Percentiles rank a stretch among this genome's conserved stretches.
These are phyloP conservation scores for Gallinago media DNA, from an alignment of 2,113 vertebrate genomes.

Conservation along the genomic window DNA sequence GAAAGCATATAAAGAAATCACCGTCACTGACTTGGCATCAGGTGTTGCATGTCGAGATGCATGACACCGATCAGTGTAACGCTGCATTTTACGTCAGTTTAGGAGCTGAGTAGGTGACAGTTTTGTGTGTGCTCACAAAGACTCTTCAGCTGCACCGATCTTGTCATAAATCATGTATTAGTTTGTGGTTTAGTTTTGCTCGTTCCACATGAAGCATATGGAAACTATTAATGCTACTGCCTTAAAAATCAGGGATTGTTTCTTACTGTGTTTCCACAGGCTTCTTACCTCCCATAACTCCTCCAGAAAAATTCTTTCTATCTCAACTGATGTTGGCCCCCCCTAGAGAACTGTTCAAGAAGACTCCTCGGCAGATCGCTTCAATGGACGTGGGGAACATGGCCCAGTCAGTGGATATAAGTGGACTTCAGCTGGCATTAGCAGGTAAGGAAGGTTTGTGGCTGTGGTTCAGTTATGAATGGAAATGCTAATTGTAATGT, in stretches of 20 bases:
- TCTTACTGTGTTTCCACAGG: conserved; percentile 74
- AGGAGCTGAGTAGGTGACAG: neutral
- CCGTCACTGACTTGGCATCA: neutral
- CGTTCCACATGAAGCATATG: rapidly evolving
- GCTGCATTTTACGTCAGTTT: neutral
- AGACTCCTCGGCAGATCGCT: conserved; percentile 95
- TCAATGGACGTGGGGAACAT: conserved; percentile 92
- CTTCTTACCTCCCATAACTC: conserved; percentile 96
- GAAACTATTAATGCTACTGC: neutral
- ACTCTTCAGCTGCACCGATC: neutral
- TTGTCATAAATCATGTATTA: neutral
- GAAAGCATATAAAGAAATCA: rapidly evolving
- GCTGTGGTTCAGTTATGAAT: neutral
- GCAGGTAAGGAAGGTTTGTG: conserved; percentile 79
- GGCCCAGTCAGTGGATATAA: conserved; percentile 94
- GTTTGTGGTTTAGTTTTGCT: neutral
- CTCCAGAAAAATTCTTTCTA: conserved; percentile 97
- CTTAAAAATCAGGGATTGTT: neutral
- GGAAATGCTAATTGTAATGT: neutral
- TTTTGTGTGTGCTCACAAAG: neutral
- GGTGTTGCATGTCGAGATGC: rapidly evolving
- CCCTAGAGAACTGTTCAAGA: conserved; percentile 96
- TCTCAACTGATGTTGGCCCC: conserved; percentile 98
- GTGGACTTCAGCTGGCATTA: conserved; percentile 93
- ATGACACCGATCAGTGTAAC: rapidly evolving